These are phyloP conservation scores for Merodon equestris DNA, from an alignment of 2,888 invertebrate species.

Conservation along the genomic window DNA sequence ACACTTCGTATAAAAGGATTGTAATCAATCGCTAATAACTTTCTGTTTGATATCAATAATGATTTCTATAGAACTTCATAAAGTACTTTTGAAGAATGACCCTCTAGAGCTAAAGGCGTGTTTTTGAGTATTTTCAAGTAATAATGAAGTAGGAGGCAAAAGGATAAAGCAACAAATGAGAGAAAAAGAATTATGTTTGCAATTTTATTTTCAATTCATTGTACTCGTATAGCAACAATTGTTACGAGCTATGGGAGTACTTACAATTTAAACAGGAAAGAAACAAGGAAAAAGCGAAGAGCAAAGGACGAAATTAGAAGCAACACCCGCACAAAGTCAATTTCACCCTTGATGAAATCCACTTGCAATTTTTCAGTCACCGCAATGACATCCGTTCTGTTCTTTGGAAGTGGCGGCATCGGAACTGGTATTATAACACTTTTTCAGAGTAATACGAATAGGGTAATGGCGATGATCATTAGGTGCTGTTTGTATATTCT, in stretches of 20 bases:
- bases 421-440: constrained; percentile 33
- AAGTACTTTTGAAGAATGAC: constrained; percentile 58
- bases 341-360: constrained; percentile 68
- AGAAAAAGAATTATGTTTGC: constrained; percentile 49
- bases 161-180: constrained; percentile 13
- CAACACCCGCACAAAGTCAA: constrained; percentile 68
- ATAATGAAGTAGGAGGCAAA: constrained; percentile 52
- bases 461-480: constrained; percentile 55
- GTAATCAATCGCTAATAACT: constrained; percentile 42
- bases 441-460: constrained; percentile 19
- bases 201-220: constrained; percentile 53
- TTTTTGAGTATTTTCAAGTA: constrained; percentile 54
- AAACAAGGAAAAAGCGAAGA: constrained; percentile 33
- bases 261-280: constrained; percentile 59
- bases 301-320: constrained; percentile 53
- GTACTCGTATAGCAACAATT: constrained; percentile 36
- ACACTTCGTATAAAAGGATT: background rate
- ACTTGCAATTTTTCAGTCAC: constrained; percentile 67
- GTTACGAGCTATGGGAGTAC: constrained; percentile 25
- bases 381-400: constrained; percentile 59
- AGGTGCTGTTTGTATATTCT: constrained; percentile 38
- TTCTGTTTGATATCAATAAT: constrained; percentile 57
- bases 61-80: constrained; percentile 59
- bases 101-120: constrained; percentile 53
- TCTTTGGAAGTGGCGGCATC: constrained; percentile 2